Evolutionary conservation across 2,888 invertebrate species (phyloP).

Genomic region (Dynastes maya): DNA sequence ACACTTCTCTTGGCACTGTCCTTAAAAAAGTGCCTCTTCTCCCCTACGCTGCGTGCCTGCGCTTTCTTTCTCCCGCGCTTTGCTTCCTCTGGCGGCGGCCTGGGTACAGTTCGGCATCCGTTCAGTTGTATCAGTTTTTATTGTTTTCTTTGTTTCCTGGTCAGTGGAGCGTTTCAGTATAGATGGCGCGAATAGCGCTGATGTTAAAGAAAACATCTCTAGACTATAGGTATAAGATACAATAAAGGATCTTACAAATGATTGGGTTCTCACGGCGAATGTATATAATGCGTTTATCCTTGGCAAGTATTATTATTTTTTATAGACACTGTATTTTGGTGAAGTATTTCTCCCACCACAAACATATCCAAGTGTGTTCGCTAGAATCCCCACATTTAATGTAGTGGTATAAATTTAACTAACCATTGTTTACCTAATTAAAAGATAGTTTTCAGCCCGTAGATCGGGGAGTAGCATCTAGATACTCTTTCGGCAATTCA

Average conservation of each 20-base stretch:
- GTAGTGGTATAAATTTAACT: too few relatives aligned
- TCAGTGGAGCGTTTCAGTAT: constrained; percentile 33
- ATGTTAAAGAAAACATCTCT: constrained; percentile 33
- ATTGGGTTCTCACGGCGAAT: constrained; percentile 31
- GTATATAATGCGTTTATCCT: background rate
- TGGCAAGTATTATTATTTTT: background rate
- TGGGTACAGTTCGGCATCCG: constrained; percentile 15
- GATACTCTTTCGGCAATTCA: too few relatives aligned
- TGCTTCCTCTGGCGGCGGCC: background rate
- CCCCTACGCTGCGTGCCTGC: background rate
- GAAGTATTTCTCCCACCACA: too few relatives aligned
- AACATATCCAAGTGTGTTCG: too few relatives aligned
- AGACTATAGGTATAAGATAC: constrained; percentile 3
- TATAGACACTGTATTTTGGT: too few relatives aligned
- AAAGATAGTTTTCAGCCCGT: too few relatives aligned
- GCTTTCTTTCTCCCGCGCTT: constrained; percentile 2
- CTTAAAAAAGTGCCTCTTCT: constrained; percentile 38
- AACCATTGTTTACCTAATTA: too few relatives aligned
- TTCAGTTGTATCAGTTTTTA: constrained; percentile 20
- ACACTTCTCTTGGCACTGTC: constrained; percentile 27
- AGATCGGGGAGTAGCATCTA: too few relatives aligned
- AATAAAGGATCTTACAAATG: constrained; percentile 24
- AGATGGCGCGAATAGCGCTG: constrained; percentile 34
- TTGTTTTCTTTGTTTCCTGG: constrained; percentile 39
- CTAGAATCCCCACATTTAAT: too few relatives aligned